phyloP scores from a whole-genome alignment of 2,888 invertebrate species.

The Hypolimnas misippus region DNA sequence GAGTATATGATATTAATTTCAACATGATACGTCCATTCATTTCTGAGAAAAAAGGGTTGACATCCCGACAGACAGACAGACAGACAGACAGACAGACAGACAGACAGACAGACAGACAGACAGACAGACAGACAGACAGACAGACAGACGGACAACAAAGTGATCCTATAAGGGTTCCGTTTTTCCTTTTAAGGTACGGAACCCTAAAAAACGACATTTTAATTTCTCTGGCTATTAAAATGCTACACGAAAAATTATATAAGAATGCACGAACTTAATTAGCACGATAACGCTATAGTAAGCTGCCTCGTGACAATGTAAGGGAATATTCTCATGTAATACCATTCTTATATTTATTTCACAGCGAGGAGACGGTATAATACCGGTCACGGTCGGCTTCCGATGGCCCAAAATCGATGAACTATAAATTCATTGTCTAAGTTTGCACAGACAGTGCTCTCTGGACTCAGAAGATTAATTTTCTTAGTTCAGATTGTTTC shows the following conservation, averaged over 20 bases:
- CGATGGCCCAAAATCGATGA: conserved; percentile 80
- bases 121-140: too few species aligned
- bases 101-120: too few species aligned
- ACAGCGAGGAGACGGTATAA: conserved; percentile 30
- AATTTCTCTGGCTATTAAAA: too few species aligned
- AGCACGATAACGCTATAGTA: not conserved
- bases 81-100: too few species aligned
- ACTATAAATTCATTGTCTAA: conserved; percentile 84
- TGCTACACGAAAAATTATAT: not conserved
- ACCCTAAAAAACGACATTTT: too few species aligned
- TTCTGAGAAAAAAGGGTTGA: too few species aligned
- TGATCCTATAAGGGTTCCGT: too few species aligned
- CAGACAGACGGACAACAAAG: too few species aligned
- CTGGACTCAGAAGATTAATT: conserved; percentile 84
- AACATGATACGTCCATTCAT: too few species aligned
- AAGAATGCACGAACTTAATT: not conserved
- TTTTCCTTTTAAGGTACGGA: too few species aligned
- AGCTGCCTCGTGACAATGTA: not conserved
- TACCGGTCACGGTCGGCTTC: conserved; percentile 57
- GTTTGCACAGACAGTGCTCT: conserved; percentile 80
- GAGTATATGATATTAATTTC: too few species aligned
- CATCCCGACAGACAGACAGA: too few species aligned
- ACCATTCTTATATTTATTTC: conserved; percentile 4
- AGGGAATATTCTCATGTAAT: conserved; percentile 7
- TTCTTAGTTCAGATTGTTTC: conserved; percentile 85